Percentiles rank a stretch among this genome's conserved stretches.
phyloP scores from a whole-genome alignment of 2,113 vertebrate genomes.

The Grammomys surdaster region DNA sequence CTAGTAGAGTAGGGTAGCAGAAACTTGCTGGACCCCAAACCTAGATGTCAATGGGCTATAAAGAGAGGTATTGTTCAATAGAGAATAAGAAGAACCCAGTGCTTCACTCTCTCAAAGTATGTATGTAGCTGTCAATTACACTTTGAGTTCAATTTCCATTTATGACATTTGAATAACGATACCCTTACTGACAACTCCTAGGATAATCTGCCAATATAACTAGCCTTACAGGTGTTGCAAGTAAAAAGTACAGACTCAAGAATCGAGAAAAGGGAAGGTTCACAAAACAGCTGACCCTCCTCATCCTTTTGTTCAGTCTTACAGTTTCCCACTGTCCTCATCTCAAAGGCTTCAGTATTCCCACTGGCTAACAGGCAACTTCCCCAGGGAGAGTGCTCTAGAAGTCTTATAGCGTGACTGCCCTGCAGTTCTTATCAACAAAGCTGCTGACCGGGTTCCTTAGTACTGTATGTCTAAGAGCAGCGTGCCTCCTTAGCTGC shows the following conservation, averaged over 20 bases:
- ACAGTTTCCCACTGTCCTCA: not conserved
- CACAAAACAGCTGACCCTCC: no score
- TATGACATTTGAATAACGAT: not conserved
- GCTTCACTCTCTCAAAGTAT: not conserved
- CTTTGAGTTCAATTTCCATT: not conserved
- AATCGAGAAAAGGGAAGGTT: rapidly evolving
- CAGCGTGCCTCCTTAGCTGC: not conserved
- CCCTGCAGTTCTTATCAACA: not conserved
- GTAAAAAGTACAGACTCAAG: not conserved
- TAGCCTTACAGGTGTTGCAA: no score
- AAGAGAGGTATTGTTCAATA: not conserved
- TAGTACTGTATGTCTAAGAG: not conserved
- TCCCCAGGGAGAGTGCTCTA: not conserved
- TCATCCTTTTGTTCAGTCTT: not conserved
- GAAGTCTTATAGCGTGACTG: not conserved
- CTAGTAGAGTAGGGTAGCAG: not conserved
- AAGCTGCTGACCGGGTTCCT: not conserved
- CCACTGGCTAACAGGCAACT: not conserved
- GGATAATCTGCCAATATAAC: not conserved
- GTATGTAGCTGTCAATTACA: not conserved
- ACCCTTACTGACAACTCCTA: not conserved
- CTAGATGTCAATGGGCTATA: not conserved
- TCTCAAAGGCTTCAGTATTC: not conserved
- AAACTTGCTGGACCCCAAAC: not conserved
- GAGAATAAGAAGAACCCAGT: not conserved